These are phyloP conservation scores for Atherinosoma microstoma DNA, from an alignment of 2,797 vertebrate genomes.

Conservation along the genomic window DNA sequence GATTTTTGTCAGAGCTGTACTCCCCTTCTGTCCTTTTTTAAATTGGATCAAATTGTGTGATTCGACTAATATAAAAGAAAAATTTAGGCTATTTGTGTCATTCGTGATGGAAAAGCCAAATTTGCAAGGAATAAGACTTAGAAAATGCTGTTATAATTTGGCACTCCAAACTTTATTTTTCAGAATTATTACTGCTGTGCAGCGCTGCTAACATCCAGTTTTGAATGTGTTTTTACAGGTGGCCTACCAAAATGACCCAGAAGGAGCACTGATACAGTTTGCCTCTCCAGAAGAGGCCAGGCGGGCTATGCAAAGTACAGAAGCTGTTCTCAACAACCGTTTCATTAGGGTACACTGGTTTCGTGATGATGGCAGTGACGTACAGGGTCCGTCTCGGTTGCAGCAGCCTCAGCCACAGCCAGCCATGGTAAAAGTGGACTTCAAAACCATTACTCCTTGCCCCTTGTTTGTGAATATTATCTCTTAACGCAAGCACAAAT, in stretches of 20 bases:
- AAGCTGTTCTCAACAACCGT: constrained; percentile 96
- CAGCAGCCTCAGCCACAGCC: constrained; percentile 60
- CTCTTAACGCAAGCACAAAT: too few relatives aligned
- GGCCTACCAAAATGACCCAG: constrained; percentile 94
- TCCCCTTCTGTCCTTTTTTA: not conserved
- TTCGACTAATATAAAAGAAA: not conserved
- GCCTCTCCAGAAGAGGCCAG: constrained; percentile 91
- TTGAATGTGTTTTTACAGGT: constrained; percentile 81
- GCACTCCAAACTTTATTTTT: too few relatives aligned
- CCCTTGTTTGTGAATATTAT: too few relatives aligned
- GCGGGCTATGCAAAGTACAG: constrained; percentile 94
- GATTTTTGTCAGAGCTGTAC: too few relatives aligned
- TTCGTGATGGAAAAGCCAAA: not conserved
- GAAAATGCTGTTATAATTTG: not conserved
- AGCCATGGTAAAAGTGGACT: constrained; percentile 42
- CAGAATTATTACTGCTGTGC: too few relatives aligned
- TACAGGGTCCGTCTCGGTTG: constrained; percentile 37
- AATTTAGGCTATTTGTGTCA: not conserved
- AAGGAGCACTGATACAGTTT: constrained; percentile 96
- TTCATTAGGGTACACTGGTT: constrained; percentile 97
- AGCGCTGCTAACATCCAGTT: not conserved
- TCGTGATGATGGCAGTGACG: constrained; percentile 84
- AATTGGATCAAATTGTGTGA: not conserved
- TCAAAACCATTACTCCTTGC: not conserved
- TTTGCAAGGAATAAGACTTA: too few relatives aligned